A percentile compares a stretch with the other conserved stretches of the same genome.
These are phyloP conservation scores for Hirudo medicinalis DNA, from an alignment of 1,140 invertebrate species.

Conservation along the genomic window DNA sequence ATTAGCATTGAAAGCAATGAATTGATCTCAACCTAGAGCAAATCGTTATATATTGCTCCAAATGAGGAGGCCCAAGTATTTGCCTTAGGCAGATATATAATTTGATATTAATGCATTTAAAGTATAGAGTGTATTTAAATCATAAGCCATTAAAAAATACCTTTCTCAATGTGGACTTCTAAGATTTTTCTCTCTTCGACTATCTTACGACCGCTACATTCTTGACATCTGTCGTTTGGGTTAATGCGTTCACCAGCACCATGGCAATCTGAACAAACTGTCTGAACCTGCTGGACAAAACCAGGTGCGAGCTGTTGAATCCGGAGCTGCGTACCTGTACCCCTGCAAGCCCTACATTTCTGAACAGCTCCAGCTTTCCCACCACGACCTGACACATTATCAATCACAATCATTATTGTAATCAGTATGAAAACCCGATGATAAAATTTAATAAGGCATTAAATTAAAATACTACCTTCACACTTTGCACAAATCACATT, in stretches of 20 bases:
- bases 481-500: slow-evolving; percentile 96
- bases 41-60: too few species aligned
- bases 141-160: slow-evolving; percentile 32
- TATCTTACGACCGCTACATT: slow-evolving; percentile 78
- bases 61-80: too few species aligned
- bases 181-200: slow-evolving; percentile 82
- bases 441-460: background rate
- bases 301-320: slow-evolving; percentile 83
- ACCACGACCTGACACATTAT: slow-evolving; percentile 48
- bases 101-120: too few species aligned
- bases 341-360: slow-evolving; percentile 71
- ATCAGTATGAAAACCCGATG: background rate
- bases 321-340: slow-evolving; percentile 75
- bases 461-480: slow-evolving; percentile 53
- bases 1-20: too few species aligned
- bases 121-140: too few species aligned
- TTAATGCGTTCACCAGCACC: slow-evolving; percentile 73
- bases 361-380: slow-evolving; percentile 77
- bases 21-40: too few species aligned
- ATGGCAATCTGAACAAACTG: slow-evolving; percentile 69
- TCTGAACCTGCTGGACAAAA: slow-evolving; percentile 91
- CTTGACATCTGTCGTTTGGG: slow-evolving; percentile 82
- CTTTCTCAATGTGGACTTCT: slow-evolving; percentile 94
- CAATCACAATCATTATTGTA: slow-evolving; percentile 14
- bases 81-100: too few species aligned